Base-by-base conservation (phyloP, 2,113 vertebrate species). In the Junco hyemalis region DNA sequence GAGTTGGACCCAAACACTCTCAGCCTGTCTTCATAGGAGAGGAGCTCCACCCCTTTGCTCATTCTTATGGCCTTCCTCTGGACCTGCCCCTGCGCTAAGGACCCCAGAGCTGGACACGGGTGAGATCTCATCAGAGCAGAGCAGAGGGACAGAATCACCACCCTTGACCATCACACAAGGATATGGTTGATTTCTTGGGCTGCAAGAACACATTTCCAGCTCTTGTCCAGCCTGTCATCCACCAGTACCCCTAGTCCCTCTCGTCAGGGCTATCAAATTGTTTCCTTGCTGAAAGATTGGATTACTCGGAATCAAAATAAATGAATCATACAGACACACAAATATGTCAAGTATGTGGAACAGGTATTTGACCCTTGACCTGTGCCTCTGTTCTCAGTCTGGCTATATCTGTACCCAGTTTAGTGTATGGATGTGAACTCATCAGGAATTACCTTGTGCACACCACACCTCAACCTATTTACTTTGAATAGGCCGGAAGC, bases 401-500 rank as follows among this genome's bases (percentile, higher is more conserved):
- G 68, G 54, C 60, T 86, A 29, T 26, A n/a, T 63, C 54, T 83
- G 28, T 59, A 86, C 47, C 44, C 38, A 59, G 29, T 61, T 82
- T 50, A 74, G 36, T 47, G 23, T 42, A 17, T 29, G 17, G 63
- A 38, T 81, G 72, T 63, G 79, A 83, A 66, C 26, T 57, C 45
- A 53, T 82, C 19, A 44, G 78, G 60, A 94, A 78, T 81, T 92
- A 64, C 65, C 28, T 70, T 65, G 59, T 17, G 29, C 63, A 86
- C 21, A 66, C 86, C 86, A 93, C 94, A 64, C 91, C 92, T 95
- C 88, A 95, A 40, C 80, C 64, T 92, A 81, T 95, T 96, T 93
- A 86, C 47, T 70, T 51, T 36, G 60, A 81, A 54, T 29, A 77
- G 88, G 28, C 64, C 0, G 35, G 92, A 95, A 94, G 79, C 14